Percentiles rank a stretch among this genome's conserved stretches.
These are phyloP conservation scores for Turritopsis rubra DNA, from an alignment of 30 jellyfish, hydroid and myxozoan species.

Conservation along the genomic window DNA sequence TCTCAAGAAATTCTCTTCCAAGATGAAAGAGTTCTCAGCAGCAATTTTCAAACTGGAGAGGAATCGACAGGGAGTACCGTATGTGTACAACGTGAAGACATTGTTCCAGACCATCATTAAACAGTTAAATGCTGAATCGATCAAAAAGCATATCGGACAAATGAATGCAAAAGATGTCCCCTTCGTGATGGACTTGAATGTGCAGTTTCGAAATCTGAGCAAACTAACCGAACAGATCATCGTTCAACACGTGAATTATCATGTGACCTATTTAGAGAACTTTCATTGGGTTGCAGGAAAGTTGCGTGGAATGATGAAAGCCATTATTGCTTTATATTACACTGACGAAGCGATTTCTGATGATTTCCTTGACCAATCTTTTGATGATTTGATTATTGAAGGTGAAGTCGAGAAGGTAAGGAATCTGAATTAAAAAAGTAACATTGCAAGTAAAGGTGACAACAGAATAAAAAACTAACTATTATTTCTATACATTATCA, in stretches of 20 bases:
- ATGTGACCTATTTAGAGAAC: constrained; percentile 16
- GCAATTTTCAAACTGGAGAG: constrained; percentile 21
- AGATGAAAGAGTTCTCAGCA: constrained; percentile 11
- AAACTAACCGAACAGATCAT: constrained; percentile 6
- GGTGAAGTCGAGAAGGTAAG: constrained; percentile 1
- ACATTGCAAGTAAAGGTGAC: neutral
- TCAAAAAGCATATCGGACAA: constrained; percentile 1
- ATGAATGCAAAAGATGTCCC: constrained; percentile 19
- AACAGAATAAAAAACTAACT: neutral
- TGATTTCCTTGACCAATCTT: neutral
- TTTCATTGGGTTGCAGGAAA: constrained; percentile 21
- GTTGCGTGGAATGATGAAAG: constrained; percentile 25
- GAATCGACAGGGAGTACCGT: constrained; percentile 13
- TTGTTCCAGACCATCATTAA: neutral
- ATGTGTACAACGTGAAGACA: neutral
- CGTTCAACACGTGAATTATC: neutral
- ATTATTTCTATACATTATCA: too few relatives aligned
- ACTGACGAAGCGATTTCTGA: neutral
- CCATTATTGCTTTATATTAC: neutral
- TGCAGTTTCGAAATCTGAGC: constrained; percentile 13
- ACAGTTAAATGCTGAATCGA: neutral
- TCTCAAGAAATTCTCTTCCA: neutral
- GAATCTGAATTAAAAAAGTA: neutral
- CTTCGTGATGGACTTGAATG: neutral
- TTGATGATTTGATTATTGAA: neutral